Conservation (phyloP, 2,113 vertebrate genomes). For the Myiagra hebetior region DNA sequence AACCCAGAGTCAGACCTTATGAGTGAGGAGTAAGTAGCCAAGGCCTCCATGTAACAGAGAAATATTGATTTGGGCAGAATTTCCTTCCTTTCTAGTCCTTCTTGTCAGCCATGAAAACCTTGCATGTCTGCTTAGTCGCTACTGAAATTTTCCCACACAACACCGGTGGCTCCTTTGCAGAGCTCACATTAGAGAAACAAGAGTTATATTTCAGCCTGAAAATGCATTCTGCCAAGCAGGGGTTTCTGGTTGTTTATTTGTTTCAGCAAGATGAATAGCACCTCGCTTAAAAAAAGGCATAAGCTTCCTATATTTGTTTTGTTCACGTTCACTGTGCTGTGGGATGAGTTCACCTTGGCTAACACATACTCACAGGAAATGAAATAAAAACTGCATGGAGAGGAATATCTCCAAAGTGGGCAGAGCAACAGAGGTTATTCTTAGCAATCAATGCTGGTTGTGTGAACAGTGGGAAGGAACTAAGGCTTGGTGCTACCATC, state of each 20-base stretch:
- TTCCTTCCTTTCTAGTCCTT: neutral
- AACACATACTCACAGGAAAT: neutral
- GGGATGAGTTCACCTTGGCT: neutral
- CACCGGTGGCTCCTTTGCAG: accelerated
- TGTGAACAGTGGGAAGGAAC: neutral
- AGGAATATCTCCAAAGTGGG: neutral
- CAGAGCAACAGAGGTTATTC: neutral
- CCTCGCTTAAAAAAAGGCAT: neutral
- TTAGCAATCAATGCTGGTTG: neutral
- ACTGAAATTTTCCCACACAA: neutral
- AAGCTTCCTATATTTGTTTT: neutral
- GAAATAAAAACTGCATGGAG: neutral
- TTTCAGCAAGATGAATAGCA: neutral
- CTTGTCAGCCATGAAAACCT: neutral
- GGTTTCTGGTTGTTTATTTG: neutral
- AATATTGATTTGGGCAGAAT: neutral
- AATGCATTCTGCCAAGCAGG: neutral
- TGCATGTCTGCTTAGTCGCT: neutral
- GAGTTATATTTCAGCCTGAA: neutral
- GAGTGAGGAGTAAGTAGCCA: neutral
- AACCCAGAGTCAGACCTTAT: neutral
- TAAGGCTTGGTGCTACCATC: neutral
- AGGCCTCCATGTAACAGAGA: neutral
- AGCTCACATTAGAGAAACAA: neutral
- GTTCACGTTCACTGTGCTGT: neutral